phyloP scores from a whole-genome alignment of 2,888 invertebrate genomes.

The Colletes collaris region DNA sequence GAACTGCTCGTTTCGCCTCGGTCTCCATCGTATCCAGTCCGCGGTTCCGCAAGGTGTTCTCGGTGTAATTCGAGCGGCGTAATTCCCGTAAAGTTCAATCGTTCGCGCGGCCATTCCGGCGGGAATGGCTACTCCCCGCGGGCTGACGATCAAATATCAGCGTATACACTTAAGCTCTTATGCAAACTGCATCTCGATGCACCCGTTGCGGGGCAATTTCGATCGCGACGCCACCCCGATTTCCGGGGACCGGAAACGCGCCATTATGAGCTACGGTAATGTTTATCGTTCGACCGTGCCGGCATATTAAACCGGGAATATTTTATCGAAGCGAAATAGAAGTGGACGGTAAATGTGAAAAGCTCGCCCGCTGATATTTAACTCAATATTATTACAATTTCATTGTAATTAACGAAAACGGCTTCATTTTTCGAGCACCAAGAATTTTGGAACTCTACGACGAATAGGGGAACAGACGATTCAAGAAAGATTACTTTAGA shows the following conservation, averaged over 20 bases:
- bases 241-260: constrained; percentile 5
- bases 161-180: constrained; percentile 36
- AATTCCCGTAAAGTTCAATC: constrained; percentile 69
- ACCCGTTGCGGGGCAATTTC: constrained; percentile 29
- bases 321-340: constrained; percentile 8
- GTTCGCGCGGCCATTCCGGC: constrained; percentile 58
- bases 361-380: neutral
- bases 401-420: no score
- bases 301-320: constrained; percentile 7
- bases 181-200: constrained; percentile 50
- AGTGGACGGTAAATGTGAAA: constrained; percentile 23
- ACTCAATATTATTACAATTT: constrained; percentile 15
- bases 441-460: no score
- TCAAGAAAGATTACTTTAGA: no score
- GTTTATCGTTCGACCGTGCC: constrained; percentile 2
- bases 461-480: no score
- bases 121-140: constrained; percentile 46
- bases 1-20: constrained; percentile 41
- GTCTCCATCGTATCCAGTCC: constrained; percentile 39
- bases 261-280: constrained; percentile 27
- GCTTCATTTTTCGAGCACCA: no score
- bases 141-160: constrained; percentile 59
- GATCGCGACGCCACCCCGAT: constrained; percentile 16
- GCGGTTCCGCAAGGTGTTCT: constrained; percentile 64
- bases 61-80: constrained; percentile 64